Evolutionary conservation across 2,888 invertebrate genomes (phyloP).

Genomic region (Cephalotes varians): DNA sequence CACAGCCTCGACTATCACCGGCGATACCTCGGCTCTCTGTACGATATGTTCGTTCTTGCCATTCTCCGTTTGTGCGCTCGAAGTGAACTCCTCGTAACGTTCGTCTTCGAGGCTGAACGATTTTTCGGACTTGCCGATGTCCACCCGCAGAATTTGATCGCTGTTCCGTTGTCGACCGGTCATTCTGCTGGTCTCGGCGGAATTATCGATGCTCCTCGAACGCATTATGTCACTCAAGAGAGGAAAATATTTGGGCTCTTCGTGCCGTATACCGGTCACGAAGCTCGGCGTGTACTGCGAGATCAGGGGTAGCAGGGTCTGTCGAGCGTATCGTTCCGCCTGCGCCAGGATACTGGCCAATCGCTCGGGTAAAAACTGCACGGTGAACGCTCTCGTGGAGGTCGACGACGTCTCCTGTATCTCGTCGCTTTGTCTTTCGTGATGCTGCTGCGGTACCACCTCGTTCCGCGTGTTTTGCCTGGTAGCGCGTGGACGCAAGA

Average conservation of each 20-base stretch:
- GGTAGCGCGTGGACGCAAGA: conserved; percentile 87
- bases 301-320: conserved; percentile 91
- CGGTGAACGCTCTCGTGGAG: conserved; percentile 86
- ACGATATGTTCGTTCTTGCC: not conserved
- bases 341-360: conserved; percentile 93
- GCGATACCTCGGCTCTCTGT: not conserved
- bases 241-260: conserved; percentile 89
- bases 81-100: not conserved
- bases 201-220: not conserved
- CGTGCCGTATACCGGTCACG: conserved; percentile 83
- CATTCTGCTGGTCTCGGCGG: conserved; percentile 2
- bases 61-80: not conserved
- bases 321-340: conserved; percentile 93
- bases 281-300: conserved; percentile 93
- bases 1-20: conserved; percentile 52
- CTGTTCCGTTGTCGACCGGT: not conserved
- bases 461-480: conserved; percentile 75
- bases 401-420: conserved; percentile 80
- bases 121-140: not conserved
- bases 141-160: not conserved
- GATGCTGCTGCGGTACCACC: conserved; percentile 15
- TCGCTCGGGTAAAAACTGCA: conserved; percentile 93
- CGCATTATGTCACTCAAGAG: conserved; percentile 84
- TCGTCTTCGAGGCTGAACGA: not conserved
- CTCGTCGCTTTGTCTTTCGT: conserved; percentile 77